phyloP scores from a whole-genome alignment of 2,888 invertebrate species.

The Oligia fasciuncula region DNA sequence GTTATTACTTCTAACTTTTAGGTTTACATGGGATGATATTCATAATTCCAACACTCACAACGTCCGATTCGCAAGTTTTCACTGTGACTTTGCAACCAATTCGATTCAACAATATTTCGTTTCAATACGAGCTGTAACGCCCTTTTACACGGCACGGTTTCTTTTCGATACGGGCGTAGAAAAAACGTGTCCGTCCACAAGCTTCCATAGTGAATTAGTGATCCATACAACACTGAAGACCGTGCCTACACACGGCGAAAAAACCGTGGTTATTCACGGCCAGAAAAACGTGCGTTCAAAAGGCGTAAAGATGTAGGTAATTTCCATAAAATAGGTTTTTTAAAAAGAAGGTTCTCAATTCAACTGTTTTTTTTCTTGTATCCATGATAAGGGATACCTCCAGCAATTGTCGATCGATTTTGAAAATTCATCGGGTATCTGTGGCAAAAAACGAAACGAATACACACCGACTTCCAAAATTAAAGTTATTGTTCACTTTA shows the following conservation, averaged over 20 bases:
- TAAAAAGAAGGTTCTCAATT: too few relatives aligned
- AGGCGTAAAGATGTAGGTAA: too few relatives aligned
- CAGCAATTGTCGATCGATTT: not conserved
- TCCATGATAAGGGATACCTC: not conserved
- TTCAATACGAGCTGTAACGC: not conserved
- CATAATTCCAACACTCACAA: too few relatives aligned
- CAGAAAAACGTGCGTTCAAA: not conserved
- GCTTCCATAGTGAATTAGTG: not conserved
- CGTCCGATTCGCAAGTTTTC: too few relatives aligned
- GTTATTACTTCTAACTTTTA: too few relatives aligned
- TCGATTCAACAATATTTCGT: not conserved
- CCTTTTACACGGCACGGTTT: not conserved
- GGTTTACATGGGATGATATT: too few relatives aligned
- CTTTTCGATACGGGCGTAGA: too few relatives aligned
- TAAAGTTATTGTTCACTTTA: not conserved
- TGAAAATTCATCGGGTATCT: not conserved
- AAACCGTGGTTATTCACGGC: not conserved
- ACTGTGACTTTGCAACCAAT: too few relatives aligned
- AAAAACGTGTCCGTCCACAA: not conserved
- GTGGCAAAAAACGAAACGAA: not conserved
- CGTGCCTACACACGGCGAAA: not conserved
- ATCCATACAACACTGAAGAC: not conserved
- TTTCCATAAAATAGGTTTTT: too few relatives aligned
- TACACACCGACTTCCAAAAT: not conserved
- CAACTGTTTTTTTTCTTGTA: not conserved